Conservation (phyloP, 2,888 invertebrate genomes). For the Idaea biselata region DNA sequence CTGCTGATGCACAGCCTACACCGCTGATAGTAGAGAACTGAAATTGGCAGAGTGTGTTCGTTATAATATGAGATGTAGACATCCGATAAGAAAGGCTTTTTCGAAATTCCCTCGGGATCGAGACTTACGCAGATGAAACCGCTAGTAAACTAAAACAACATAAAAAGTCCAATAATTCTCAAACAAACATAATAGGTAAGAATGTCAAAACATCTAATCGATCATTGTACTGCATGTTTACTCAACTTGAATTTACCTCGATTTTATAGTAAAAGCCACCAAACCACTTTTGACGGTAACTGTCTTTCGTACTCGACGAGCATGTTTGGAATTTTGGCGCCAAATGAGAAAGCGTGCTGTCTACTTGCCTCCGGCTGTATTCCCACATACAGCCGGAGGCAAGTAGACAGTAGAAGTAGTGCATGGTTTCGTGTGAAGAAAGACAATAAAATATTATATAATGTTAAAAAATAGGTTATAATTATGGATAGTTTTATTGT, state of each 20-base stretch:
- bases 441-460: not conserved
- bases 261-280: constrained; percentile 27
- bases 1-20: no score
- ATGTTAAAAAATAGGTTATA: no score
- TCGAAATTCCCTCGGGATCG: no score
- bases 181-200: constrained; percentile 1
- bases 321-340: constrained; percentile 71
- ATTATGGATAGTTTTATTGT: no score
- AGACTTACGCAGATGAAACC: no score
- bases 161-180: constrained; percentile 5
- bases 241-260: constrained; percentile 18
- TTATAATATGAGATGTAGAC: no score
- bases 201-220: constrained; percentile 19
- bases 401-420: not conserved
- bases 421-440: not conserved
- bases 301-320: constrained; percentile 33
- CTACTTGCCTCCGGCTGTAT: constrained; percentile 49
- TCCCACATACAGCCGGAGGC: no score
- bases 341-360: constrained; percentile 63
- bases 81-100: no score
- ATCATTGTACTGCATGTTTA: constrained; percentile 21
- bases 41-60: no score
- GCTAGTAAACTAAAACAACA: no score
- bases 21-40: no score
- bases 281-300: constrained; percentile 24